phyloP scores from a whole-genome alignment of 2,797 vertebrate genomes.

The Loriculus beryllinus region DNA sequence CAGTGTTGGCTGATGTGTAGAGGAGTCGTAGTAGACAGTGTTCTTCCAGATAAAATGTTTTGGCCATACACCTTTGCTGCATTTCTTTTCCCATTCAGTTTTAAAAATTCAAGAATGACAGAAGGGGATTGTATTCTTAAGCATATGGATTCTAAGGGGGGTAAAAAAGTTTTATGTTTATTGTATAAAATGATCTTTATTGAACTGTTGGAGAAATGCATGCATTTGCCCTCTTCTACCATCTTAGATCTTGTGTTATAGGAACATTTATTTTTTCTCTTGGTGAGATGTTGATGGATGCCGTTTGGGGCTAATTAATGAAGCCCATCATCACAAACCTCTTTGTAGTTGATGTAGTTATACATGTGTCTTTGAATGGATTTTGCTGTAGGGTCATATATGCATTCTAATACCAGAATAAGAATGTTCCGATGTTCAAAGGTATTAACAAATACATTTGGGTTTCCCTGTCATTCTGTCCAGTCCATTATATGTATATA shows the following conservation, averaged over 20 bases:
- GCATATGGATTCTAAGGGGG: neutral
- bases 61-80: neutral
- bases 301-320: neutral
- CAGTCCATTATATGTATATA: accelerated
- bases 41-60: neutral
- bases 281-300: neutral
- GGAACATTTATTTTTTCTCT: neutral
- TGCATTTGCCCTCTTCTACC: neutral
- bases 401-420: neutral
- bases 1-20: neutral
- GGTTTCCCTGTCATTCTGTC: neutral
- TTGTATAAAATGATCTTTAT: neutral
- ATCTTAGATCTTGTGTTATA: neutral
- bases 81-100: neutral
- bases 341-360: neutral
- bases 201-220: neutral
- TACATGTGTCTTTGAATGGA: neutral
- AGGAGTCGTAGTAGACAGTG: accelerated
- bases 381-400: neutral
- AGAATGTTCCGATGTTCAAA: neutral
- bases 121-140: neutral
- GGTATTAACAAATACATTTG: neutral
- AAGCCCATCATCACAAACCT: neutral
- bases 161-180: neutral
- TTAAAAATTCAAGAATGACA: neutral